Conservation (phyloP, 2,888 invertebrate genomes). For the Sipha maydis region DNA sequence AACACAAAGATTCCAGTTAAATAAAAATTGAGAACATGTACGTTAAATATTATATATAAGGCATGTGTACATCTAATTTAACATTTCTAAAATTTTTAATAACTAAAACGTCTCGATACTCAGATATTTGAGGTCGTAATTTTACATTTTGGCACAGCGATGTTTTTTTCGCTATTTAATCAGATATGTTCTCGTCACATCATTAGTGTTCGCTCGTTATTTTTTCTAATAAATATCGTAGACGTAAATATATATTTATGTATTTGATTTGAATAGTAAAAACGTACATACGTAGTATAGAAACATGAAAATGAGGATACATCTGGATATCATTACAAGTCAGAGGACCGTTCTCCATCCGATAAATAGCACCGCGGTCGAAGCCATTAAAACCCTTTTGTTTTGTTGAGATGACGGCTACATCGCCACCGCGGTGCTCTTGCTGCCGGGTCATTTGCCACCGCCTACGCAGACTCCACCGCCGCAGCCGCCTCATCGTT, state of each 20-base stretch:
- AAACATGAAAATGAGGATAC: neutral
- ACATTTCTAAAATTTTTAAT: too few species aligned
- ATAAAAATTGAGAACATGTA: too few species aligned
- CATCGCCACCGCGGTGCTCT: neutral
- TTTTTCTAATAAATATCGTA: neutral
- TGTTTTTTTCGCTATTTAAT: neutral
- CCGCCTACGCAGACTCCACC: neutral
- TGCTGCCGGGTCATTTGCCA: neutral
- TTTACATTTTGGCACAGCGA: neutral
- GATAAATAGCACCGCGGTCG: slow-evolving; percentile 9
- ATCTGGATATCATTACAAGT: neutral
- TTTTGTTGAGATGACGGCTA: neutral
- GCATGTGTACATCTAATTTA: too few species aligned
- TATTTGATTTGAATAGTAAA: neutral
- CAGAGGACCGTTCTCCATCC: neutral
- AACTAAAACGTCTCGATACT: too few species aligned
- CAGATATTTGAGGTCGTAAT: too few species aligned
- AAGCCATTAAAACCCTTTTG: slow-evolving; percentile 33
- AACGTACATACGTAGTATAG: neutral
- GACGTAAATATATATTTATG: too few species aligned
- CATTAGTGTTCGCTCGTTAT: too few species aligned
- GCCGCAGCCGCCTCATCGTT: too few species aligned
- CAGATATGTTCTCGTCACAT: too few species aligned
- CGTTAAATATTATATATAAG: too few species aligned
- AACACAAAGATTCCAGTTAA: too few species aligned